Conservation (phyloP, 2,797 vertebrate species). For the Perodicticus potto region DNA sequence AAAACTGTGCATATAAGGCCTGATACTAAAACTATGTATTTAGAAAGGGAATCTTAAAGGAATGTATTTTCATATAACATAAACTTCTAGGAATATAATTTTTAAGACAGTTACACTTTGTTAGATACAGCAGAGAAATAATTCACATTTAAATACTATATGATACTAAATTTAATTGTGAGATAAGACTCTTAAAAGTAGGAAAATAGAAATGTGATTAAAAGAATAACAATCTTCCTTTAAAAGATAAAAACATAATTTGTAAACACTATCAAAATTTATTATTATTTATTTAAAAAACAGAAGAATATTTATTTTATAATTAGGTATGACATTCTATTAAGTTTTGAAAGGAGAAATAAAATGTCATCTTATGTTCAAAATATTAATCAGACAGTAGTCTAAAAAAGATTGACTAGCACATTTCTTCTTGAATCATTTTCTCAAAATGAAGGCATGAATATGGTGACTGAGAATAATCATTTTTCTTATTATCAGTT, state of each 20-base stretch:
- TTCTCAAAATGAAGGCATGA: conserved; percentile 30
- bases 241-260: not conserved
- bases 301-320: not conserved
- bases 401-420: conserved; percentile 20
- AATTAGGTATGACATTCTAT: not conserved
- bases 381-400: not conserved
- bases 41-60: not conserved
- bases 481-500: conserved; percentile 62
- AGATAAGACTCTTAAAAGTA: not conserved
- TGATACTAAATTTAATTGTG: not conserved
- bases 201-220: not conserved
- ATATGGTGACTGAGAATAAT: conserved; percentile 33
- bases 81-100: not conserved
- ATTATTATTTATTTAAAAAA: conserved; percentile 31
- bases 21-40: not conserved
- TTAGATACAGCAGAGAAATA: not conserved
- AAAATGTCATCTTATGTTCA: not conserved
- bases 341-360: conserved; percentile 7
- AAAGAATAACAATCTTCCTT: conserved; percentile 27
- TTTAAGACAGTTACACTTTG: not conserved
- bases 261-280: not conserved
- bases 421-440: conserved; percentile 38
- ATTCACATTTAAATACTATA: conserved; percentile 18
- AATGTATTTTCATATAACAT: not conserved
- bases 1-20: not conserved